Conservation (phyloP, 30 jellyfish, hydroid and myxozoan genomes). For the Pelagia noctiluca region DNA sequence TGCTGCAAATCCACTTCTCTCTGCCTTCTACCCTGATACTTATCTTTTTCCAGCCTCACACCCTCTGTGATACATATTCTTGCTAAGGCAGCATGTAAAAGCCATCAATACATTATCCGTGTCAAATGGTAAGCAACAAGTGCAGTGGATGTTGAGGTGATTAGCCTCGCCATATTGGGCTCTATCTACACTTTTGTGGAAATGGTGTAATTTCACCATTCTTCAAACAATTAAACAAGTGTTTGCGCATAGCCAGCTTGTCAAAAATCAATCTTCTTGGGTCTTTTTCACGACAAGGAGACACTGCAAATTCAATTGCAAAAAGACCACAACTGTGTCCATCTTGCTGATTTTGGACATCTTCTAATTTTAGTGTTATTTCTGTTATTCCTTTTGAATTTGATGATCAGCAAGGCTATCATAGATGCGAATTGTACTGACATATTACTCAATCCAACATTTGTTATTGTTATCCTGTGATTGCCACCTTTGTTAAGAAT, state of each 20-base stretch:
- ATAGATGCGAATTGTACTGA: neutral
- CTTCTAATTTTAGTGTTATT: neutral
- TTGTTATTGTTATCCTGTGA: neutral
- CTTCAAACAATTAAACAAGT: neutral
- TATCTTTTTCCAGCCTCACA: neutral
- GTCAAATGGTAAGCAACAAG: neutral
- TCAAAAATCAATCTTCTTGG: neutral
- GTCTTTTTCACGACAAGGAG: neutral
- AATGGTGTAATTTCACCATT: neutral
- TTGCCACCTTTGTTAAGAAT: neutral
- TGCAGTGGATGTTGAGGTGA: neutral
- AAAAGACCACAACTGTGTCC: neutral
- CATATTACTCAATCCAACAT: neutral
- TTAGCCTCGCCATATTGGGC: neutral
- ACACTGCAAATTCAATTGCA: neutral
- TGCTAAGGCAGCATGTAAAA: neutral
- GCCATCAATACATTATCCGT: neutral
- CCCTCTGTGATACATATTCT: neutral
- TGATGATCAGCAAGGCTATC: neutral
- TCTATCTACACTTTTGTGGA: neutral
- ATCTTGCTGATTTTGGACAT: conserved; percentile 24
- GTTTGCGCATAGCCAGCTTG: neutral
- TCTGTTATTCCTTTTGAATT: neutral
- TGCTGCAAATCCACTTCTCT: neutral
- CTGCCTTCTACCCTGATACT: neutral